phyloP scores from a whole-genome alignment of 2,113 vertebrate species.

The Sus scrofa region T2T-Sscrofa CM000828.6:36606001-36606500 shows the following conservation, averaged over 20 bases:
- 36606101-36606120: neutral
- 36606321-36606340: neutral
- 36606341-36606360: neutral
- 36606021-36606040: neutral
- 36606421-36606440: neutral
- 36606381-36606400: neutral
- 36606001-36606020: neutral
- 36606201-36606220: neutral
- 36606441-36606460: neutral
- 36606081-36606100: neutral
- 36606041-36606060: neutral
- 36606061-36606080: neutral
- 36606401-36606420: conserved; percentile 4
- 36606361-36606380: neutral
- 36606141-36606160: neutral
- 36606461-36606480: neutral
- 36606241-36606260: neutral
- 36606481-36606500: neutral
- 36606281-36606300: neutral
- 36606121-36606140: neutral
- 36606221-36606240: neutral
- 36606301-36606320: neutral
- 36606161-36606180: neutral
- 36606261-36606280: neutral
- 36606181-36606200: neutral